Base-by-base conservation (phyloP, 2,888 invertebrate species). In the Chaetoderma sp. region DNA sequence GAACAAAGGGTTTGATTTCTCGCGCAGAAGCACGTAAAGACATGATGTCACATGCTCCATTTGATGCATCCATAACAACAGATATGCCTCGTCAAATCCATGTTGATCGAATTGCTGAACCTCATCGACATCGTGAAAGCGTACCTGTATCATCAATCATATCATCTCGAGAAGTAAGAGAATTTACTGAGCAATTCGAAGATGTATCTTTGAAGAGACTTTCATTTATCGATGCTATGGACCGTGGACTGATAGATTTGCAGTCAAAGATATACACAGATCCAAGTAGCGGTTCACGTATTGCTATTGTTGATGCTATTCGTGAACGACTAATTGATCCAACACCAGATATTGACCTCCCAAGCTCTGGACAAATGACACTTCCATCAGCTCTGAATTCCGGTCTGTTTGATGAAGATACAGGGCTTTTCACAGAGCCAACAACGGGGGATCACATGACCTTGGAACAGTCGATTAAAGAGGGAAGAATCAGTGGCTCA, bases 241-340 rank as follows among this genome's bases (percentile, higher is more conserved):
- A 92, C 72, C 95, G 95, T 87, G 97, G 96, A 54, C 90, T 96
- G 33, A 90, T 96, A 69, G 78, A 79, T 65, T 63, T 80, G 44
- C 59, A 76, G 28, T 66, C 69, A 28, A 75, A 76, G 42, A 70
- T 77, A 52, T 80, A 73, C 57, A 78, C 74, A 18, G 88, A 89
- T 75, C 87, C 88, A 13, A 80, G 92, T 63, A 91, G 91, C 72
- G 94, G 94, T 57, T 91, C 91, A 78, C 90, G 90, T 90, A 92
- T 88, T 90, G 91, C 92, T 32, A 91, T 98, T 74, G 92, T 94
- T 80, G 94, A 97, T 87, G 97, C 98, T 28, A 92, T 93, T 13
- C 90, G 91, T 58, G 71, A 75, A 54, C 74, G 79, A 65, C 61
- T 79, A 2, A 65, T 79, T 60, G 77, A 78, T 56, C 76, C 78